A percentile compares a stretch with the other conserved stretches of the same genome.
Evolutionary conservation across 2,113 vertebrate species (phyloP).

Genomic region (Arvicanthis niloticus): DNA sequence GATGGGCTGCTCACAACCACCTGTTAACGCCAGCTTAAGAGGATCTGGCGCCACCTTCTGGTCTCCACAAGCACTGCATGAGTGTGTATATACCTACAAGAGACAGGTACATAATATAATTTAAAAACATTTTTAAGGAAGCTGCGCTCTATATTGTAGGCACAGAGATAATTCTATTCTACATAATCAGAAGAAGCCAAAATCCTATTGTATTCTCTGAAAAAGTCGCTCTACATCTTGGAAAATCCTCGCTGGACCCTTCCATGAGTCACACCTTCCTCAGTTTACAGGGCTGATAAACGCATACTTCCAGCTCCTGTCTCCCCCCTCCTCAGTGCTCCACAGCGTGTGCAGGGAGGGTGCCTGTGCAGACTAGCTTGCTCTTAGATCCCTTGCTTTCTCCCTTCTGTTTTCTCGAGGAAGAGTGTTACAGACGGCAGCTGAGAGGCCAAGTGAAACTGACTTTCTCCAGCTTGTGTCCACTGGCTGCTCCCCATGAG

Average conservation of each 20-base stretch:
- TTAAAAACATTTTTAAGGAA: background rate
- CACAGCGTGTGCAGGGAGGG: background rate
- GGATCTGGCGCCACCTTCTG: background rate
- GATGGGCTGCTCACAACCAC: background rate
- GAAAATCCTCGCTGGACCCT: background rate
- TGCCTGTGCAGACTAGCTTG: background rate
- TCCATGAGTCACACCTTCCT: background rate
- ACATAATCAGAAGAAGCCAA: background rate
- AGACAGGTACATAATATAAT: background rate
- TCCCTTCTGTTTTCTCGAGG: background rate
- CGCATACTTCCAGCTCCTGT: background rate
- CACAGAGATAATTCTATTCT: background rate
- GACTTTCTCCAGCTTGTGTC: background rate
- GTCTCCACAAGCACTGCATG: background rate
- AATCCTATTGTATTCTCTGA: background rate
- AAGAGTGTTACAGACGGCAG: background rate
- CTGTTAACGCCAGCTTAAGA: background rate
- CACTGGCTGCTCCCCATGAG: background rate
- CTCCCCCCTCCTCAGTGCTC: background rate
- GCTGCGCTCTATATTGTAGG: background rate
- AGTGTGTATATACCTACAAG: background rate
- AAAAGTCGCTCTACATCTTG: background rate
- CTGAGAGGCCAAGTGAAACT: background rate
- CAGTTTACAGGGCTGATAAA: background rate
- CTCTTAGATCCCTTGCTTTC: background rate